Conservation (phyloP, 2,113 vertebrate genomes). For the Amblyornis subalaris region DNA sequence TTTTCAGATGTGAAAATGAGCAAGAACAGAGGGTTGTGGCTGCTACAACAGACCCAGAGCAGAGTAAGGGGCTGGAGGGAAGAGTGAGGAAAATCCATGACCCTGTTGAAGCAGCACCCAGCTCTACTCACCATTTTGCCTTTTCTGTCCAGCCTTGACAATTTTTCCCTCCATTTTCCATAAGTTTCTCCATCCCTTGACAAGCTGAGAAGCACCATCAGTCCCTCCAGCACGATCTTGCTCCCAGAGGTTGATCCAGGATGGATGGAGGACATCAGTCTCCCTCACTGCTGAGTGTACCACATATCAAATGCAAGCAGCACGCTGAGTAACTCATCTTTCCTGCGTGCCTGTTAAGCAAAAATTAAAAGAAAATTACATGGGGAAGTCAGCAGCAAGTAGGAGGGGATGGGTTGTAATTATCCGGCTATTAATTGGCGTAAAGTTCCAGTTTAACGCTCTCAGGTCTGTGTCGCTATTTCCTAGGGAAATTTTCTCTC, state of each 20-base stretch:
- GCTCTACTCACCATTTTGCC: background rate
- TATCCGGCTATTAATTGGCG: background rate
- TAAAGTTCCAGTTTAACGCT: slow-evolving; percentile 9
- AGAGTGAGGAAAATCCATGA: background rate
- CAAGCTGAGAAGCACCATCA: background rate
- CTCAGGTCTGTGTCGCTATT: background rate
- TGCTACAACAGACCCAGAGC: background rate
- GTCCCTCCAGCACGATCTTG: background rate
- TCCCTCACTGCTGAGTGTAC: background rate
- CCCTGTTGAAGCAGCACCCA: background rate
- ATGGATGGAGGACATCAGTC: background rate
- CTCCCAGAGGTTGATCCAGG: background rate
- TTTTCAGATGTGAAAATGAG: background rate
- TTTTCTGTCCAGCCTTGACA: background rate
- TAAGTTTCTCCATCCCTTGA: background rate
- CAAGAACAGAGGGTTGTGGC: background rate
- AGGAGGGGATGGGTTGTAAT: slow-evolving; percentile 5
- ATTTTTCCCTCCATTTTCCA: background rate
- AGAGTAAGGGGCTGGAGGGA: background rate
- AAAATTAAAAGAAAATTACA: slow-evolving; percentile 48
- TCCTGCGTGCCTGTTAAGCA: background rate
- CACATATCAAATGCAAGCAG: background rate
- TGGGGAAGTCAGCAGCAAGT: background rate
- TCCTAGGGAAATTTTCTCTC: slow-evolving; percentile 33
- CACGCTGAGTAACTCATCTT: background rate